Evolutionary conservation across 2,888 invertebrate genomes (phyloP), one percentile per base, ranked within the genome.

Genomic region (Entomobrya multifasciata): DNA sequence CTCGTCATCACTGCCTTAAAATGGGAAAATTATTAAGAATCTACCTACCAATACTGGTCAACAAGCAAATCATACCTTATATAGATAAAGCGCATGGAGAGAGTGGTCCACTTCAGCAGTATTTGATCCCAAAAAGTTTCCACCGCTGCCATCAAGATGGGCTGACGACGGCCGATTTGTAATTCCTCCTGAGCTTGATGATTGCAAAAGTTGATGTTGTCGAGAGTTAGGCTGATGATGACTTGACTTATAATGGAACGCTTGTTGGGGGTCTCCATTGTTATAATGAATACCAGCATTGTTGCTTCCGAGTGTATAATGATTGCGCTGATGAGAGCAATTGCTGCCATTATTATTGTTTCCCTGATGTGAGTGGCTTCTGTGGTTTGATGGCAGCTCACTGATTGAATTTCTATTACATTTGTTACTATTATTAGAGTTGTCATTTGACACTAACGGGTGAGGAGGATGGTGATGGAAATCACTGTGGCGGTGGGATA

Each of bases 81-180:
- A 90, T 52, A 90, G 80, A 77, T 87, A 86, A 15, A 89, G 85
- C 52, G 87, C 90, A 84, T 90, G 90, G 55, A 89, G 86, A 20
- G 88, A 89, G 52, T 88, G 89, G 65, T 90, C 90, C 74, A 90
- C 88, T 87, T 89, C 89, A 60, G 84, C 72, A 10, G 86, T 78
- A 17, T 83, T 80, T 57, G 79, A 70, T 86, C 86, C 65, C 65
- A 62, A 72, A 62, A 80, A 8, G 13, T 25, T 72, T 60, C 72
- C 78, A 52, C 67, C 65, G 20, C 17, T 41, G 44, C 55, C 44
- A 77, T 65, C 52, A 17, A 22, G 25, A 30, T 25, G 22, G 27
- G 30, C 36, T 76, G 76, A 13, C 17, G 80, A 52, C 44, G 57
- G 70, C 0, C 65, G 60, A 76, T n/a, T 76, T 15, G 20, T 6